These are phyloP conservation scores for Cephalotes varians DNA, from an alignment of 2,888 invertebrate genomes.

Conservation along the genomic window DNA sequence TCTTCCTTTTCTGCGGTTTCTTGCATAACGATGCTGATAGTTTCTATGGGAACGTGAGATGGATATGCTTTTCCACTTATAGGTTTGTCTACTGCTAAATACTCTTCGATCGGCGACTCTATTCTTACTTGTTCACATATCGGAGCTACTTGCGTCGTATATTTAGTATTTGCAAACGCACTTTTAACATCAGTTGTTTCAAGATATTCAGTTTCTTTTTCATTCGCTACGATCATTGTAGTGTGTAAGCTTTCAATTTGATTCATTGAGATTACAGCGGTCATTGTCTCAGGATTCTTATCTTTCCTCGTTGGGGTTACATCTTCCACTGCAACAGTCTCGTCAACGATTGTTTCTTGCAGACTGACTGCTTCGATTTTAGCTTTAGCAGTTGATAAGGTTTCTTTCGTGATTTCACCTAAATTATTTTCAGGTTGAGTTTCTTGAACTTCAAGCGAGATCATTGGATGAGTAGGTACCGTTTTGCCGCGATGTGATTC, in stretches of 20 bases:
- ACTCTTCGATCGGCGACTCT: conserved; percentile 84
- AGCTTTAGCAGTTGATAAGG: conserved; percentile 85
- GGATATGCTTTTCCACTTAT: conserved; percentile 83
- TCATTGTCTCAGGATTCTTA: conserved; percentile 84
- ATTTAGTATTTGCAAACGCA: conserved; percentile 85
- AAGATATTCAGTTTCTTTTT: conserved; percentile 86
- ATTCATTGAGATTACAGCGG: conserved; percentile 84
- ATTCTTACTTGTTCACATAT: conserved; percentile 86
- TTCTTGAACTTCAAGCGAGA: conserved; percentile 87
- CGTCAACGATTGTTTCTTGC: conserved; percentile 87
- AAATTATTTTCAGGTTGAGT: conserved; percentile 85
- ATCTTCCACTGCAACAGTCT: conserved; percentile 87
- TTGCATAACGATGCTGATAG: conserved; percentile 84
- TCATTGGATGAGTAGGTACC: conserved; percentile 86
- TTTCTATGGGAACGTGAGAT: conserved; percentile 80
- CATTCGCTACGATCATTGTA: conserved; percentile 86
- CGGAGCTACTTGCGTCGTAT: conserved; percentile 86
- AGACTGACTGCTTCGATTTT: conserved; percentile 84
- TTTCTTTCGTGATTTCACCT: conserved; percentile 85
- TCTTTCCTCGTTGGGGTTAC: conserved; percentile 85
- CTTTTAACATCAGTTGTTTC: conserved; percentile 82
- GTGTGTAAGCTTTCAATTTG: conserved; percentile 86
- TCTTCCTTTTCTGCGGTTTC: conserved; percentile 86
- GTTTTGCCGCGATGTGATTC: conserved; percentile 87
- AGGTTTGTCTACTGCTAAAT: conserved; percentile 83